Percentiles rank a stretch among this genome's conserved stretches.
Conservation (phyloP, 2,888 invertebrate genomes). For the Drosophila eohydei region DNA sequence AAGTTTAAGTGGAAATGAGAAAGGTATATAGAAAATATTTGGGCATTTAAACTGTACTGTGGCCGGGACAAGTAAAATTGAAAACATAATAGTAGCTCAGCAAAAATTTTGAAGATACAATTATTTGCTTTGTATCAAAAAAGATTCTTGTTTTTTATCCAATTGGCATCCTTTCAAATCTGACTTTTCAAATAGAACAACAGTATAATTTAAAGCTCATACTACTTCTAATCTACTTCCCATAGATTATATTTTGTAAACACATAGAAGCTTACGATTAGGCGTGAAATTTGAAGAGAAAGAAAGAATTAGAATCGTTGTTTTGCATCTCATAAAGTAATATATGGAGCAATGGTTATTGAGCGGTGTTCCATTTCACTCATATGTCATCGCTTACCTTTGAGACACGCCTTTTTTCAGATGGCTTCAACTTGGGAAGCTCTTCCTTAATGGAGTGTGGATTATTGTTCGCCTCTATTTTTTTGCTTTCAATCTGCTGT, state of each 20-base stretch:
- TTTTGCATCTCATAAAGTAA: conserved; percentile 8
- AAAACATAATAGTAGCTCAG: background rate
- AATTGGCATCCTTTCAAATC: background rate
- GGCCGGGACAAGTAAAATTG: background rate
- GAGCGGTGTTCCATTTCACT: background rate
- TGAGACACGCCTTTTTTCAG: conserved; percentile 82
- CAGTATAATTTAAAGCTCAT: background rate
- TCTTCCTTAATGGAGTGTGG: conserved; percentile 87
- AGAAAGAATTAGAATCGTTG: conserved; percentile 19
- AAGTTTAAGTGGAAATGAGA: too few species aligned
- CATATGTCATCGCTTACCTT: conserved; percentile 79
- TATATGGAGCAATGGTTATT: background rate
- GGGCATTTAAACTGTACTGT: background rate
- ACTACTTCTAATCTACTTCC: background rate
- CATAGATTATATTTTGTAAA: too few species aligned
- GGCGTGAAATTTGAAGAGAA: conserved; percentile 12
- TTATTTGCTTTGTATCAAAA: too few species aligned
- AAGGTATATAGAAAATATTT: background rate
- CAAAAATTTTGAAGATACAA: background rate
- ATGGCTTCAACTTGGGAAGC: conserved; percentile 87
- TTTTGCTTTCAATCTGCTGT: conserved; percentile 74
- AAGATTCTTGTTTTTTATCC: background rate
- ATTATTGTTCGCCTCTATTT: conserved; percentile 84
- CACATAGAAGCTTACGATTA: background rate
- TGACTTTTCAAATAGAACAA: background rate